Base-by-base conservation (phyloP, 2,888 invertebrate species). In the Colletes collaris region DNA sequence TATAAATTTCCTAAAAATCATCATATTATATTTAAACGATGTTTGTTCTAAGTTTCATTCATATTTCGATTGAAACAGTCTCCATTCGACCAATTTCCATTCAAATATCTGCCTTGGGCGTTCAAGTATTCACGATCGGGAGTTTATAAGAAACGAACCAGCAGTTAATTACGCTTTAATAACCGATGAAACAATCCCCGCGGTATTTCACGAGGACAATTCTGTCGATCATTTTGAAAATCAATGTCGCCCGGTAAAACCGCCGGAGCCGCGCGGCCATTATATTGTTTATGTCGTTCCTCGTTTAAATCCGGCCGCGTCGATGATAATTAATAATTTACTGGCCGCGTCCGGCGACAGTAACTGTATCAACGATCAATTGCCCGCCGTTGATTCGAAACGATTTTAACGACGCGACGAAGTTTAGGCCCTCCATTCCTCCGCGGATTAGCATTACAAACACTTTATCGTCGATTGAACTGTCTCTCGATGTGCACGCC, bases 401-500 rank as follows among this genome's bases (percentile, higher is more conserved):
- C 50, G 44, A 52, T 50, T 64, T 59, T 37, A 27, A 52, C 63
- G 63, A 16, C 40, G 46, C 52, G 11, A 3, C 55, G 55, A 19
- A 56, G 53, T 71, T 71, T 56, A 71, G 64, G 46, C 64, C 55
- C 55, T 46, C 16, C 40, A 16, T 50, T 55, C 19, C 72, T 56
- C 37, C 40, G 35, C 55, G 53, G 63, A 75, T 78, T 84, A 67
- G 49, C 69, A 78, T 81, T 78, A 69, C 56, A 72, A 72, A 69
- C 66, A 59, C 59, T 83, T 83, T 81, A 78, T 78, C 62, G 80
- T 11, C 73, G 66, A 62, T 73, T 77, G 75, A 63, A 84, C 69
- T 56, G 19, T 35, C 66, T 40, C 27, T 2, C 68, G 65, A 50
- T 58, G 40, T 40, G 62, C 40, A 68, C 59, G 37, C 44, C 2